A percentile compares a stretch with the other conserved stretches of the same genome.
These are phyloP conservation scores for Sapajus apella DNA, from an alignment of 2,113 vertebrate genomes.

Conservation along the genomic window DNA sequence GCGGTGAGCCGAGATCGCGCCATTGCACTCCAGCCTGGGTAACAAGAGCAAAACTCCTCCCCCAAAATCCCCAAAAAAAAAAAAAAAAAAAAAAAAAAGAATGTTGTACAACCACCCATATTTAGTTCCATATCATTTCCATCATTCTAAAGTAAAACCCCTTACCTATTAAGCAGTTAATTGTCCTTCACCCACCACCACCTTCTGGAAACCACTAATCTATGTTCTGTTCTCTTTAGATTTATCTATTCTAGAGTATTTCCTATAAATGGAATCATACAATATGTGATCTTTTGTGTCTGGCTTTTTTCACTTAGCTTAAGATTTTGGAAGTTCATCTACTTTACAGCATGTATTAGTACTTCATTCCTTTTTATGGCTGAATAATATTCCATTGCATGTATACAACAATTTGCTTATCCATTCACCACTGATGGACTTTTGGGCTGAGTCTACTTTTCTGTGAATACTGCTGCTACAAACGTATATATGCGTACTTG, in stretches of 20 bases:
- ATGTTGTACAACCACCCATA: not conserved
- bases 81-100: too few relatives aligned
- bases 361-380: not conserved
- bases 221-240: not conserved
- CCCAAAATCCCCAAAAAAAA: too few relatives aligned
- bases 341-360: not conserved
- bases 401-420: not conserved
- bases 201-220: not conserved
- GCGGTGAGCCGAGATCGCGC: too few relatives aligned
- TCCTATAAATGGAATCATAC: too few relatives aligned
- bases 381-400: not conserved
- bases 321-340: not conserved
- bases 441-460: not conserved
- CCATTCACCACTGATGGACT: not conserved
- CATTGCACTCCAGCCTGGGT: too few relatives aligned
- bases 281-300: not conserved
- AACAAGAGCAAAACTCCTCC: too few relatives aligned
- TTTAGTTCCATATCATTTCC: not conserved
- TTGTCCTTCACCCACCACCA: not conserved
- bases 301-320: not conserved
- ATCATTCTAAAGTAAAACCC: not conserved
- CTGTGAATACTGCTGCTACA: not conserved
- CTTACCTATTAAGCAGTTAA: not conserved
- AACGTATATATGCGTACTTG: not conserved
- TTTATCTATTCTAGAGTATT: not conserved